Conservation (phyloP, 2,888 invertebrate genomes). For the Clivina fossor region DNA sequence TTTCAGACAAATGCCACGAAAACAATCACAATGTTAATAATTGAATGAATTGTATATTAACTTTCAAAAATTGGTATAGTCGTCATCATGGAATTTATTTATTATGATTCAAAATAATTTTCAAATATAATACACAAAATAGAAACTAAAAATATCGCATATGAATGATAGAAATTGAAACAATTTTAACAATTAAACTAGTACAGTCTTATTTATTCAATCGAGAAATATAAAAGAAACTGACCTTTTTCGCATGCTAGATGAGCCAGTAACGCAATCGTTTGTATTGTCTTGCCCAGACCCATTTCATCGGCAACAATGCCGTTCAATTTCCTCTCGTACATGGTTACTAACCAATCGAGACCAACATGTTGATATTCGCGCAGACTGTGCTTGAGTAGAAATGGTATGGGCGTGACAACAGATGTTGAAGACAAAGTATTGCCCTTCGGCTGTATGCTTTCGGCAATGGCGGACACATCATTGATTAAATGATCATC, state of each 20-base stretch:
- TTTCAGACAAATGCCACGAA: too few species aligned
- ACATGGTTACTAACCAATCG: conserved; percentile 97
- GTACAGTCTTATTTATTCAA: too few species aligned
- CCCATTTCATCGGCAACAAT: conserved; percentile 98
- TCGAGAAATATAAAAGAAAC: too few species aligned
- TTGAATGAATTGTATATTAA: too few species aligned
- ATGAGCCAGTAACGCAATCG: conserved; percentile 91
- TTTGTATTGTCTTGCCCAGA: conserved; percentile 95
- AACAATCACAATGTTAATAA: too few species aligned
- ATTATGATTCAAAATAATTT: too few species aligned
- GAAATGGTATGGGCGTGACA: conserved; percentile 89
- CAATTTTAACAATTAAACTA: too few species aligned
- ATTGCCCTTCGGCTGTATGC: conserved; percentile 97
- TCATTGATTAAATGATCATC: conserved; percentile 77
- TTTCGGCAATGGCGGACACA: conserved; percentile 91
- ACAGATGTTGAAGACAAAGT: conserved; percentile 94
- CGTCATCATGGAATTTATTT: too few species aligned
- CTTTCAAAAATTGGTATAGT: too few species aligned
- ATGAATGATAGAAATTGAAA: too few species aligned
- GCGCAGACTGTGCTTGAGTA: conserved; percentile 84
- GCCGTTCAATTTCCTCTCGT: conserved; percentile 91
- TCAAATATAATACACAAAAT: conserved; percentile 7
- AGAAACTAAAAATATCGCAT: too few species aligned
- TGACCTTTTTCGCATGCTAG: conserved; percentile 82
- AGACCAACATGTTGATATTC: conserved; percentile 98